Base-by-base conservation (phyloP, 37 sponge, comb jelly and placozoan species). In the Hexactinellida sp. region DNA sequence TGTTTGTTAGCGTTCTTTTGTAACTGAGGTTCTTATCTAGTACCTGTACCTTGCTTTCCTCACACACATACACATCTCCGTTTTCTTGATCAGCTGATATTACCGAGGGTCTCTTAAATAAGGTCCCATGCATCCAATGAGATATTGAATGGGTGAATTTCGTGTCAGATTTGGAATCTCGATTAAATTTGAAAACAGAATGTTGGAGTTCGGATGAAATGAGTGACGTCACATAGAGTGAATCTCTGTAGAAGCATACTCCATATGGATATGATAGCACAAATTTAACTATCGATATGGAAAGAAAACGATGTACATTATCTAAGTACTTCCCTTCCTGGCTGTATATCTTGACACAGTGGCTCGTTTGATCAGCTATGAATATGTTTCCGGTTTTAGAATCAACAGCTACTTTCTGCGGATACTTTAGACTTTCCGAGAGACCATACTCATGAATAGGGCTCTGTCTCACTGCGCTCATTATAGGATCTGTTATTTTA, bases 21-120 rank as follows among this genome's bases (percentile, higher is more conserved):
- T 41, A 41, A 41, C 13, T 41, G 10, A 41, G 47, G 13, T 41
- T 41, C 13, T 41, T 41, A 41, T 41, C 47, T 21, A 63, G 76
- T 7, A 63, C 76, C 5, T 63, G 76, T 25, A 63, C 13, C 13
- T 47, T 47, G 3, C 30, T 63, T 23, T 28, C 76, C 3, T 32
- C 76, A n/a, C 76, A 63, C 5, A 63, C 76, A 63, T 63, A 63
- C 76, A 63, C 76, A n/a, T 63, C 76, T 63, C 76, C 76, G 13
- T 63, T 63, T 7, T 1, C 76, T 63, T 23, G 76, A n/a, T 63
- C 76, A 23, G 76, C 76, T n/a, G n/a, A n/a, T n/a, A n/a, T n/a
- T n/a, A n/a, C n/a, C n/a, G 13, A 7, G 9, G 52, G 16, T 63
- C 76, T n/a, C 3, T 63, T 63, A 23, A 63, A 63, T 63, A 25